Base-by-base conservation (phyloP, 1,140 invertebrate species). In the Metaphire vulgaris region DNA sequence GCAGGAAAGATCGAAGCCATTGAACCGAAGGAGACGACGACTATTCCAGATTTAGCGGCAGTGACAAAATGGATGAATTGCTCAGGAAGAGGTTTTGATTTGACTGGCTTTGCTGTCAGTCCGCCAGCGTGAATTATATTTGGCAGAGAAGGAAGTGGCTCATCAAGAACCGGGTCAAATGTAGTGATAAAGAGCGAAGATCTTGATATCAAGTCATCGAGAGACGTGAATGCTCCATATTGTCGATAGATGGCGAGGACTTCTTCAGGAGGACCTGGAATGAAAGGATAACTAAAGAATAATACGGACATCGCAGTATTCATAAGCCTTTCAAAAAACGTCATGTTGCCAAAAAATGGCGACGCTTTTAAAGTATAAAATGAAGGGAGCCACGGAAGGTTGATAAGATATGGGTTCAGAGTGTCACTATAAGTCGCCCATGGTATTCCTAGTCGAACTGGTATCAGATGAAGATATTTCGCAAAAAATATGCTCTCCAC, bases 111-210 rank as follows among this genome's bases (percentile, higher is more conserved):
- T 21, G 30, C 34, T n/a, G 72, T 73, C 33, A 73, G 41, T 41
- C 72, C 72, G n/a, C 72, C 72, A 15, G 34, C 72, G 72, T 34
- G n/a, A n/a, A 64, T 64, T 2, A 73, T 34, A n/a, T 73, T 73
- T 21, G 72, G 31, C 28, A 34, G 33, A n/a, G 21, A 29, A 31
- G 72, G 72, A 32, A 33, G 32, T 28, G 34, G 26, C 1, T 34
- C 41, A n/a, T 73, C 72, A 12, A 73, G 32, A 33, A 64, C 72
- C 12, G n/a, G 31, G 28, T 73, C 41, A 1, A 21, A 28, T 2
- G 72, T 33, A 12, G 31, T 26, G n/a, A 73, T 2, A 28, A 73
- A 73, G 14, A 73, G 32, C 26, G 31, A 15, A 0, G 72, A 73
- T 41, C 41, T 73, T 21, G 33, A 41, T 14, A 73, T 29, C 21